These are phyloP conservation scores for Trichosurus vulpecula DNA, from an alignment of 2,797 vertebrate genomes.

Conservation along the genomic window DNA sequence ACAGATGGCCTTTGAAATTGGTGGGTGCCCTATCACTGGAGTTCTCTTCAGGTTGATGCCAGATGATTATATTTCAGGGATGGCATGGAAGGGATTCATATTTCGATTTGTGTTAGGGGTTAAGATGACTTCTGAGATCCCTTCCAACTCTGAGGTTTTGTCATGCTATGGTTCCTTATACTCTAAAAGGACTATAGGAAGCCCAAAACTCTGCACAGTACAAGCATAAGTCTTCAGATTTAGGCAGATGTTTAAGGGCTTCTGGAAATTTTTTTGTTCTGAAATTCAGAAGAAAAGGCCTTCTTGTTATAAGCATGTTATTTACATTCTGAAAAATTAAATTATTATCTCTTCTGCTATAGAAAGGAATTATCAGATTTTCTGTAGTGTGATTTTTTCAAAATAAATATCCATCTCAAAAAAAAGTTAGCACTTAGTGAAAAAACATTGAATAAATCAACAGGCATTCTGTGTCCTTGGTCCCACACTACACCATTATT, in stretches of 20 bases:
- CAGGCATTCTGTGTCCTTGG: background rate
- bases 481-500: conserved; percentile 28
- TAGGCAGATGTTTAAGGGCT: conserved; percentile 41
- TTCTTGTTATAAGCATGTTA: background rate
- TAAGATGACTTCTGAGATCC: background rate
- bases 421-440: background rate
- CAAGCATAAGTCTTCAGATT: background rate
- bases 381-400: conserved; percentile 18
- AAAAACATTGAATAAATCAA: conserved; percentile 26
- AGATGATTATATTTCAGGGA: background rate
- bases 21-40: background rate
- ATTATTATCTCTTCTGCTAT: background rate
- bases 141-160: background rate
- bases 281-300: background rate
- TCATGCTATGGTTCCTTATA: background rate
- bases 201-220: background rate
- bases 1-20: background rate
- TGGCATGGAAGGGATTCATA: background rate
- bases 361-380: conserved; percentile 27
- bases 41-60: background rate
- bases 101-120: background rate
- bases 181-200: conserved; percentile 20
- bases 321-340: background rate
- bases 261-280: conserved; percentile 14
- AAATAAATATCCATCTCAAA: background rate